Base-by-base conservation (phyloP, 2,888 invertebrate species). In the Linyphia triangularis region DNA sequence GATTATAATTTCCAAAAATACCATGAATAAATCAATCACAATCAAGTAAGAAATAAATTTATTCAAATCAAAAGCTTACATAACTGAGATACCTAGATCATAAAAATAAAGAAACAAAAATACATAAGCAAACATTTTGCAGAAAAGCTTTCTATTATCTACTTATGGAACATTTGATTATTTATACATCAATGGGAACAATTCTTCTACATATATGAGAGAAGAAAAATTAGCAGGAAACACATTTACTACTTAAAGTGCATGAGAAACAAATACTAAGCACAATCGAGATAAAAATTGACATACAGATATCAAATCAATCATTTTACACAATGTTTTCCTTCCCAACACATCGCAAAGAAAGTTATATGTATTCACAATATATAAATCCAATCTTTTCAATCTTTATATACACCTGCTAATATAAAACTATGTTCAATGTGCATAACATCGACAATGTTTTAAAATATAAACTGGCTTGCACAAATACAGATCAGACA, bases 351-450 rank as follows among this genome's bases (percentile, higher is more conserved):
- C 5, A 57, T 63, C 26, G n/a, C 75, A 72, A 78, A 65, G 57
- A 63, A 82, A 77, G 70, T 59, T 83, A 72, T 81, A 77, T 40
- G 59, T 79, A 83, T 88, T 72, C 88, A 88, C 75, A 72, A 78
- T 88, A 75, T 88, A 83, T 83, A 88, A 88, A 88, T 61, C 83
- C 77, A 67, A 43, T 70, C 72, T 63, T 63, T 5, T 51, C 51
- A 65, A 57, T 70, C 37, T 78, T 75, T 81, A 61, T 83, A 69
- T 88, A 88, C 88, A 88, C 70, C 69, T 78, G 59, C 88, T 81
- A 83, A 83, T 88, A 88, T 78, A 88, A 88, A 88, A 88, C 88
- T 88, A 83, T 82, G 77, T 88, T 75, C 88, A 88, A 78, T 83
- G 83, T 81, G 81, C 78, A 83, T 33, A 79, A 82, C 88, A 88